phyloP scores from a whole-genome alignment of 2,113 vertebrate species.

The Urocolius indicus region DNA sequence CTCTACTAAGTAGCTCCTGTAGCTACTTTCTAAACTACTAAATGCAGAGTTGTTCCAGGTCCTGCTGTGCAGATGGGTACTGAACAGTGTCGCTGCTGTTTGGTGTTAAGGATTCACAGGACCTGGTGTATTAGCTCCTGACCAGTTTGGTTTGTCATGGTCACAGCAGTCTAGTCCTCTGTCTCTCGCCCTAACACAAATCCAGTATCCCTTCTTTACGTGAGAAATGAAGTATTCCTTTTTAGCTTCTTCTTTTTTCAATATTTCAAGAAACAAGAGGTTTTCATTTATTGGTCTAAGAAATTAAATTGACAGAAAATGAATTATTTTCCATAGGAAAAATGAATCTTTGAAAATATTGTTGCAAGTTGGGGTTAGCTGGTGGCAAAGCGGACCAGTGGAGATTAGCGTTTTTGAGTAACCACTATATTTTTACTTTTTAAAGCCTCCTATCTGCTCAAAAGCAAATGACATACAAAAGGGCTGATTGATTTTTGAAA shows the following conservation, averaged over 20 bases:
- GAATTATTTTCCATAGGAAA: not conserved
- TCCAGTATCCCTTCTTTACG: not conserved
- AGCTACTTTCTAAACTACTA: not conserved
- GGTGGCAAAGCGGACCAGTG: not conserved
- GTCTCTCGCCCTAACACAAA: not conserved
- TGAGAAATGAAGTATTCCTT: not conserved
- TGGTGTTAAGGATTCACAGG: not conserved
- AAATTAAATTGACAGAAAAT: not conserved
- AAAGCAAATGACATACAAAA: constrained; percentile 11
- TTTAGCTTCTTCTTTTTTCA: not conserved
- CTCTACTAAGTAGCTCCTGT: not conserved
- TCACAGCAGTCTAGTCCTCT: not conserved
- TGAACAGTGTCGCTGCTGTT: not conserved
- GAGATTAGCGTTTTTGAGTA: constrained; percentile 14
- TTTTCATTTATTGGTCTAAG: not conserved
- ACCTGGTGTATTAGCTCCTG: not conserved
- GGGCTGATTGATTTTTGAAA: constrained; percentile 8
- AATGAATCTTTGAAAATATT: not conserved
- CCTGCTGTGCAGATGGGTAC: not conserved
- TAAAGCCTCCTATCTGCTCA: constrained; percentile 53
- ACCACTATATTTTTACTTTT: constrained; percentile 36
- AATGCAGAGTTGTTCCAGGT: not conserved
- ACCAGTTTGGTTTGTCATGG: not conserved
- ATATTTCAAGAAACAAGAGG: not conserved
- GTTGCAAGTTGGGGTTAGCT: not conserved